Evolutionary conservation across 2,797 vertebrate species (phyloP).

Genomic region (Chloroceryle amazona): DNA sequence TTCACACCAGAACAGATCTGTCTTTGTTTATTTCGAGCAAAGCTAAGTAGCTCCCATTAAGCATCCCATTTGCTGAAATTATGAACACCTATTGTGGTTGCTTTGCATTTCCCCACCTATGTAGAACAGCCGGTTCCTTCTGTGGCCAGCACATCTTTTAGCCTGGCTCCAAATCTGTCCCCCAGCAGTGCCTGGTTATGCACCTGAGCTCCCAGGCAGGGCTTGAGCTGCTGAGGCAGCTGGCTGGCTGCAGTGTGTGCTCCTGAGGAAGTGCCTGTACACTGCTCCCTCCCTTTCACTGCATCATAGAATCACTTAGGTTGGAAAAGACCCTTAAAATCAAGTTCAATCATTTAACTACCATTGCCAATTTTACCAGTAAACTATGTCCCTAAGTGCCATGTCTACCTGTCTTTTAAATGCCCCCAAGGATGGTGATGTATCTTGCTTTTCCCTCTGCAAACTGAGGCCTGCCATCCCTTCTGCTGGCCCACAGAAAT

Average conservation of each 20-base stretch:
- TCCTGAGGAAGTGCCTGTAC: neutral
- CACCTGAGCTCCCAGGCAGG: neutral
- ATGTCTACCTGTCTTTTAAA: rapidly evolving
- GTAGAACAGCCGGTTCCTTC: neutral
- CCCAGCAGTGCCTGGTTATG: neutral
- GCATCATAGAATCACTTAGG: neutral
- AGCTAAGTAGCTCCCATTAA: neutral
- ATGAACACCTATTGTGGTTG: neutral
- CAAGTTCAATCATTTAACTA: neutral
- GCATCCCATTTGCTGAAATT: neutral
- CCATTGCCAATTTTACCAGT: neutral
- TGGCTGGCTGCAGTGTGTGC: rapidly evolving
- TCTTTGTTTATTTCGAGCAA: neutral
- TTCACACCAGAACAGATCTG: neutral
- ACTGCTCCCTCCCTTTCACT: neutral
- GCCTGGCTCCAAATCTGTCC: neutral
- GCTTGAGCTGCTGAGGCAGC: neutral
- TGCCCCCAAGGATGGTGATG: neutral
- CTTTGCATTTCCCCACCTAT: neutral
- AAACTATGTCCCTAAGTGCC: neutral
- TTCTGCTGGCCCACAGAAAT: neutral
- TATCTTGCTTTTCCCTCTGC: neutral
- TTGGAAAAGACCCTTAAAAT: neutral
- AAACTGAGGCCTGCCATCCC: neutral
- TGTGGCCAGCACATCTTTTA: neutral